Base-by-base conservation (phyloP, 2,113 vertebrate species). In the Struthio camelus region DNA sequence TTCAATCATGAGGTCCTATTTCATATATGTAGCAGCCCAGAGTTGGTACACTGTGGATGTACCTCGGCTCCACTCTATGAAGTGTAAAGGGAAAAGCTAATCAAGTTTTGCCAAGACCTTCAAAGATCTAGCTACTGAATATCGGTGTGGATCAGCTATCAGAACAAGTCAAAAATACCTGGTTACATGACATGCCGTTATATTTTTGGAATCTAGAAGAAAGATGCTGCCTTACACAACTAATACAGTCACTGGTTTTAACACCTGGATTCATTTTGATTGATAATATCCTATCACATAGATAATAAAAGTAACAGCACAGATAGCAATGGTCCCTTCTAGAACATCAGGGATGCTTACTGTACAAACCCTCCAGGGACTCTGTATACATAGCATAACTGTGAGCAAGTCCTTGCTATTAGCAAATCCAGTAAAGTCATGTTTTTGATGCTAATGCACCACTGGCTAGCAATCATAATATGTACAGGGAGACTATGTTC, bases 1-100 rank as follows among this genome's bases (percentile, higher is more conserved):
- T 84, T 66, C 7, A 48, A 9, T 32, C n/a, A 66, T 0, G 1
- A 94, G 32, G 16, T 42, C 32, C 58, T 66, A 40, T 40, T 84
- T n/a, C 7, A 3, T 28, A 34, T 42, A 64, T 0, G 0, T 11
- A 65, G n/a, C 3, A 83, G n/a, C 44, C 38, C 5, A 3, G 18
- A 77, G 5, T 1, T 72, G 18, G 59, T 70, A 77, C n/a, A 46
- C 71, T 59, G 12, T 36, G 24, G 34, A 61, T 51, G n/a, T 11
- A 83, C 42, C 22, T 56, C 69, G 32, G 18, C 11, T 72, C 24
- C 11, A n/a, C 8, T 69, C 24, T 38, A 6, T 72, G n/a, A 66
- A 2, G 12, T 66, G 84, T 32, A 67, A 48, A 16, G 9, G 65
- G 19, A 76, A 90, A 92, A 85, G 12, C 5, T 59, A 75, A 53